A percentile compares a stretch with the other conserved stretches of the same genome.
Conservation (phyloP, 1,140 invertebrate genomes). For the Thrips palmi region DNA sequence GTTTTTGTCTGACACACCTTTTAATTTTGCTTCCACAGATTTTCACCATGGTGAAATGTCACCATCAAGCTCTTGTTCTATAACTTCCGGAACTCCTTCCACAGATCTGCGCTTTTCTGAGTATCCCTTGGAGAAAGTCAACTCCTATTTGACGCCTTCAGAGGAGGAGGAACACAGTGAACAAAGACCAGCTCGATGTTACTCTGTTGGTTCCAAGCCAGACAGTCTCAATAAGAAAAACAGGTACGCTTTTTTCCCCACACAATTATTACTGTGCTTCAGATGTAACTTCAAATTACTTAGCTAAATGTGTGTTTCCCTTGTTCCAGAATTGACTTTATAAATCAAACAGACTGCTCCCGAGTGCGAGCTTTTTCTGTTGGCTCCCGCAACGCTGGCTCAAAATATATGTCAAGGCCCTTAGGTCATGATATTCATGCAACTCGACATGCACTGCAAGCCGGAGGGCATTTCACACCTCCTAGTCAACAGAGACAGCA, state of each 20-base stretch:
- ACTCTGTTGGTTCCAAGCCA: conserved; percentile 71
- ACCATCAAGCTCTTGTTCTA: conserved; percentile 41
- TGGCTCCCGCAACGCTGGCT: conserved; percentile 31
- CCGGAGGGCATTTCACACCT: background rate
- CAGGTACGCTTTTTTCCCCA: conserved; percentile 13
- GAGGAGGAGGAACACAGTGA: conserved; percentile 32
- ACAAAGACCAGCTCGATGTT: conserved; percentile 51
- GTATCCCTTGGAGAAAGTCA: conserved; percentile 45
- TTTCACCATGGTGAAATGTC: conserved; percentile 31
- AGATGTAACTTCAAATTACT: background rate
- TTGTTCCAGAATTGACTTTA: conserved; percentile 23
- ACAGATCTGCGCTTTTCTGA: conserved; percentile 39
- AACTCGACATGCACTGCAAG: background rate
- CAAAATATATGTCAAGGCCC: background rate
- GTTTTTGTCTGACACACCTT: background rate
- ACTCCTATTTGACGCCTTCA: conserved; percentile 35
- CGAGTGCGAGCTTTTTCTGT: conserved; percentile 49
- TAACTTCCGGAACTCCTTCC: conserved; percentile 51
- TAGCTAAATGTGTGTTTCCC: conserved; percentile 2
- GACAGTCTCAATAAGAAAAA: conserved; percentile 22
- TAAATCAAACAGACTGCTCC: conserved; percentile 20
- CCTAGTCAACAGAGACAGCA: too few relatives aligned
- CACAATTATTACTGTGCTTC: background rate
- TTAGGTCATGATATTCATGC: too few relatives aligned
- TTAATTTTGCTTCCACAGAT: conserved; percentile 17